Evolutionary conservation across 2,888 invertebrate species (phyloP), one percentile per base, ranked within the genome.

Genomic region (Minunthozetes semirufus): DNA sequence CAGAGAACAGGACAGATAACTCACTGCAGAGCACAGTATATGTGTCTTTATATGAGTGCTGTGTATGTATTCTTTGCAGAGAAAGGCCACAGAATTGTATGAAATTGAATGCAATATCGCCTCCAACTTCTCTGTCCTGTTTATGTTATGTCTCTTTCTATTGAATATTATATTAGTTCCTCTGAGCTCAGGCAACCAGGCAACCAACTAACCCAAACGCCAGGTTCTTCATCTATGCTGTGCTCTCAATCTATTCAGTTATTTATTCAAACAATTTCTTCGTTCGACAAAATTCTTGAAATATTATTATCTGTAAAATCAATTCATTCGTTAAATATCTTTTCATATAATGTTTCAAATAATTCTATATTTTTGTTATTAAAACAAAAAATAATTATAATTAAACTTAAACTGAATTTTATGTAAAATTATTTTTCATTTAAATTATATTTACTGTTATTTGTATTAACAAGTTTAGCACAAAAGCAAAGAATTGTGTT

Each of bases 111-210:
- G 68, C 13, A 68, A 42, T 68, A 42, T 46, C 19, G 68, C 68
- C 68, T 68, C 38, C 17, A 68, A 68, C 38, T 19, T 42, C 13
- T 38, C 68, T 68, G 68, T 68, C 68, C 68, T 68, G 68, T 46
- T 68, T 68, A 42, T 68, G 68, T 42, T 38, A 68, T 42, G 42
- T 42, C 8, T 42, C 68, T 68, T 19, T 38, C 19, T 68, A 46
- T 68, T 68, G 68, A 68, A 68, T 68, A 68, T 68, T 68, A 68
- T 42, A 68, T 68, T 68, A 68, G 68, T 42, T 68, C 68, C 68
- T 68, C 33, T 63, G 38, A 63, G 63, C 19, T 8, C 19, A 68
- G 68, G 38, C n/a, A 27, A 25, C 29, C 61, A 22, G 61, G 61
- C 61, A 61, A 33, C 33, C 68, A 68, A 33, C 33, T 46, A 68